Evolutionary conservation across 2,797 vertebrate genomes (phyloP).

Genomic region (Spinibarbus caldwelli): DNA sequence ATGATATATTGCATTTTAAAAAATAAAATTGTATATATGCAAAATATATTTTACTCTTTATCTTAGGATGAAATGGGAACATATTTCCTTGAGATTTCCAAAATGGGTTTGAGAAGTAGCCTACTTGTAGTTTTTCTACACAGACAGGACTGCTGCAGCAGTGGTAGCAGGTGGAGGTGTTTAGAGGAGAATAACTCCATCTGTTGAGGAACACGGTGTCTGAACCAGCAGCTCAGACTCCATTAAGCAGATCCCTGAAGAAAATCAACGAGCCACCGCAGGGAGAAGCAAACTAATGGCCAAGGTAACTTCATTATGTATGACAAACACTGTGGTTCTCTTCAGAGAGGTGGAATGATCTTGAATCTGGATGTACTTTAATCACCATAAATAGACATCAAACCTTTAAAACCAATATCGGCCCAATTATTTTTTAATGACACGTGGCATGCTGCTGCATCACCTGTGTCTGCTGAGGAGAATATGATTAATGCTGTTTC

Average conservation of each 20-base stretch:
- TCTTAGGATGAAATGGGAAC: neutral
- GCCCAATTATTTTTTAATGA: neutral
- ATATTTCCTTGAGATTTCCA: neutral
- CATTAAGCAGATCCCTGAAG: conserved; percentile 59
- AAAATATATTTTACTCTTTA: neutral
- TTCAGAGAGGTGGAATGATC: neutral
- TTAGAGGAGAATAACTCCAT: conserved; percentile 48
- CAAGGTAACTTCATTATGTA: conserved; percentile 48
- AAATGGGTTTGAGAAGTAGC: neutral
- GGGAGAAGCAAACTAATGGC: conserved; percentile 53
- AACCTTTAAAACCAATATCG: neutral
- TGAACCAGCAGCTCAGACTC: conserved; percentile 40
- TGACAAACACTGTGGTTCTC: neutral
- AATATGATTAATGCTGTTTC: neutral
- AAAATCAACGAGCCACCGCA: conserved; percentile 39
- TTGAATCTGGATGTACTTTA: neutral
- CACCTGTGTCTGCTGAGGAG: neutral
- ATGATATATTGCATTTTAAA: too few species aligned
- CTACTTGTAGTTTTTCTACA: neutral
- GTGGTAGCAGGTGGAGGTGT: conserved; percentile 41
- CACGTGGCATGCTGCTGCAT: neutral
- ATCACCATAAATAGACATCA: neutral
- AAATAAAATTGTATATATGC: too few species aligned
- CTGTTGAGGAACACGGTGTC: conserved; percentile 44
- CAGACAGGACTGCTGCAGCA: neutral